Evolutionary conservation across 2,113 vertebrate genomes (phyloP), one percentile per base, ranked within the genome.

Genomic region (Agelaius phoeniceus): DNA sequence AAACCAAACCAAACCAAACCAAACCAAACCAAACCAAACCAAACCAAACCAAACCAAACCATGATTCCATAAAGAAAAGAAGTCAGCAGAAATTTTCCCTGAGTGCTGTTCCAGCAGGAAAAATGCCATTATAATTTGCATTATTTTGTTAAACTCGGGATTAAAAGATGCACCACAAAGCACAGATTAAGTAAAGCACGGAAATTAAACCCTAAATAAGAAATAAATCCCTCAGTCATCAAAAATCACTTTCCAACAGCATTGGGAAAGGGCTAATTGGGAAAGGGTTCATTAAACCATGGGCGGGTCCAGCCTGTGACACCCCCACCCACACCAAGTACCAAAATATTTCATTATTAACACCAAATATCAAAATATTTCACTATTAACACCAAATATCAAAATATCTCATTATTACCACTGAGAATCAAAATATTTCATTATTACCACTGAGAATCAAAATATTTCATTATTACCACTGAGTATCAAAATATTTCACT

Each of bases 101-200:
- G 13, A 14, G 31, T 41, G 30, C 15, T 58, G 16, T 31, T 23
- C 51, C 19, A 61, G 35, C 0, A 44, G 13, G 35, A 82, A 17
- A 90, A 90, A 55, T 2, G 2, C 28, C 6, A 8, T 2, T 5
- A n/a, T 62, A 39, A 2, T 31, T 3, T 11, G 10, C 5, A 17
- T 41, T 41, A 74, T 39, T 33, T 77, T 33, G 12, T 66, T 33
- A 2, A 65, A 33, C 5, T 35, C 35, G 13, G 13, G 7, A 11
- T 52, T 39, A 24, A 31, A 41, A 55, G 51, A n/a, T 2, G 15
- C 41, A 59, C 43, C 37, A 55, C 15, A n/a, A 61, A 26, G 28
- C 20, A 20, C 2, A 62, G 54, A 11, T 0, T 0, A 51, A 62
- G n/a, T 5, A 46, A 24, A 48, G 37, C 2, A 4, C 5, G 2